Evolutionary conservation across 2,113 vertebrate genomes (phyloP).

Genomic region (Tichodroma muraria): DNA sequence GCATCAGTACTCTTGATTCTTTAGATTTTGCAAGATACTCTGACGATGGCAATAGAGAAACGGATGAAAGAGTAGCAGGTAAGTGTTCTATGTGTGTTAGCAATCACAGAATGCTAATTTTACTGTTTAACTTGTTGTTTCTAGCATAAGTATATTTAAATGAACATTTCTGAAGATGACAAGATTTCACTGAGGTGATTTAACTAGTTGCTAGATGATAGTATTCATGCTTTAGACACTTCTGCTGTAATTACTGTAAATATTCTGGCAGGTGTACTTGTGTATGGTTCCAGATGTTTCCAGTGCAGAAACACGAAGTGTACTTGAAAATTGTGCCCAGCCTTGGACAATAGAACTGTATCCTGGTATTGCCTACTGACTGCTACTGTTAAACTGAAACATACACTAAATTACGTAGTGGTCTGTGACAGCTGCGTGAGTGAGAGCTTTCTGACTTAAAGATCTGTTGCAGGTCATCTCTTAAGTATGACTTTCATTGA

Average conservation of each 20-base stretch:
- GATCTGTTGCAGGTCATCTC: background rate
- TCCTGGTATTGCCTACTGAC: background rate
- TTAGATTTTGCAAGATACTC: conserved; percentile 98
- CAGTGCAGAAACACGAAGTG: background rate
- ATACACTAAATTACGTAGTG: background rate
- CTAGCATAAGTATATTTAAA: background rate
- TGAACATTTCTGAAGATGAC: background rate
- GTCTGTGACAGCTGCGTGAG: background rate
- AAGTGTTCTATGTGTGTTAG: conserved; percentile 42
- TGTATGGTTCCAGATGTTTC: background rate
- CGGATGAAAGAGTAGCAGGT: conserved; percentile 95
- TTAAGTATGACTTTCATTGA: background rate
- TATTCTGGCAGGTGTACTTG: background rate
- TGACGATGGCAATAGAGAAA: conserved; percentile 95
- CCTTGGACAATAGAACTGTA: background rate
- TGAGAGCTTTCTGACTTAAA: background rate
- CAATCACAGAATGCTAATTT: background rate
- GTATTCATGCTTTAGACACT: background rate
- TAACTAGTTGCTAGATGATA: background rate
- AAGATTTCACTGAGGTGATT: background rate
- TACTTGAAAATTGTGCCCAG: background rate
- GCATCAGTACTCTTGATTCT: conserved; percentile 98
- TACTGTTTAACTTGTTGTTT: background rate
- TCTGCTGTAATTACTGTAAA: background rate
- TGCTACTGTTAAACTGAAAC: background rate